A percentile compares a stretch with the other conserved stretches of the same genome.
Evolutionary conservation across 2,888 invertebrate genomes (phyloP).

Genomic region (Meganola albula): DNA sequence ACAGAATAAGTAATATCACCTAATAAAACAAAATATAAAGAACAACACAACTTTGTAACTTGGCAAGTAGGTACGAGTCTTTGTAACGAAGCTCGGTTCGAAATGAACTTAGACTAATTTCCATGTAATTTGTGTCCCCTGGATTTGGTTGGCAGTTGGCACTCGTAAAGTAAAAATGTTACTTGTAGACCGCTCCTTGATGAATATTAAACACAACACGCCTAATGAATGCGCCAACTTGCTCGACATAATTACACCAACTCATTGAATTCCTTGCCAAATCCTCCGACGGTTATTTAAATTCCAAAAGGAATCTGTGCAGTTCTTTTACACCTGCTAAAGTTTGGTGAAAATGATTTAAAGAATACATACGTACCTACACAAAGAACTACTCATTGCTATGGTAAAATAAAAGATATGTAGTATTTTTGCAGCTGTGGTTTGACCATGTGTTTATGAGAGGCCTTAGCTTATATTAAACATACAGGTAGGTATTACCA

Average conservation of each 20-base stretch:
- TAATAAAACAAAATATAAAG: constrained; percentile 15
- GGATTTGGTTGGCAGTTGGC: constrained; percentile 37
- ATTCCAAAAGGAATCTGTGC: constrained; percentile 39
- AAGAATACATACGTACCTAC: too few species aligned
- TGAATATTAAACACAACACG: constrained; percentile 65
- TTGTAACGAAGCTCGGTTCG: constrained; percentile 34
- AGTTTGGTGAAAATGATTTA: too few species aligned
- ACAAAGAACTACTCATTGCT: too few species aligned
- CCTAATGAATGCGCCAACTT: constrained; percentile 61
- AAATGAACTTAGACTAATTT: constrained; percentile 55
- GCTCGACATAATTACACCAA: constrained; percentile 58
- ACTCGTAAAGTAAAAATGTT: constrained; percentile 51
- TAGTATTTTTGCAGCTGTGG: too few species aligned
- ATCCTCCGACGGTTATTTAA: constrained; percentile 48
- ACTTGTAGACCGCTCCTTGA: constrained; percentile 42
- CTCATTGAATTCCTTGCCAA: constrained; percentile 62
- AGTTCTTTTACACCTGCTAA: too few species aligned
- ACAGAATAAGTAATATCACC: background rate
- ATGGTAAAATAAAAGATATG: constrained; percentile 25
- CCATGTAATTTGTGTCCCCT: constrained; percentile 57
- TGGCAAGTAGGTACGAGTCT: constrained; percentile 21
- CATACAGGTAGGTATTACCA: too few species aligned
- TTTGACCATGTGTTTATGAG: too few species aligned
- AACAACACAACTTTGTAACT: constrained; percentile 34
- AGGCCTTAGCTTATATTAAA: too few species aligned